These are phyloP conservation scores for Caretta caretta DNA, from an alignment of 2,113 vertebrate species.

Conservation along the genomic window DNA sequence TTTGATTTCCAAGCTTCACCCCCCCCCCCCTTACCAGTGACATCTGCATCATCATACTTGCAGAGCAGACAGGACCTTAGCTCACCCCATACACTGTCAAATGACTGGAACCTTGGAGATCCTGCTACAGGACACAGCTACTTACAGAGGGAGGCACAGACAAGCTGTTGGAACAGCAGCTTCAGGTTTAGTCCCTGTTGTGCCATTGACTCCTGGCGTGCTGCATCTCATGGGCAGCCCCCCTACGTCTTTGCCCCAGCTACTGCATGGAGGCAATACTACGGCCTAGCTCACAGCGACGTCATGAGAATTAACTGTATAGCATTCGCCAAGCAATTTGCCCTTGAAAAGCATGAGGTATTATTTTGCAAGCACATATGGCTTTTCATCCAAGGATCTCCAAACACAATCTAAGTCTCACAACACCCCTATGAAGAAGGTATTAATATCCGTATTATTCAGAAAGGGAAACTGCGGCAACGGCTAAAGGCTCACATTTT, in stretches of 20 bases:
- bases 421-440: background rate
- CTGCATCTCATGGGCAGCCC: background rate
- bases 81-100: background rate
- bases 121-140: background rate
- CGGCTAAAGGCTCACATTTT: background rate
- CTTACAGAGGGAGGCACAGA: background rate
- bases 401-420: background rate
- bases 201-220: background rate
- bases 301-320: rapidly evolving
- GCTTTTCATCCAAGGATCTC: background rate
- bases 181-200: background rate
- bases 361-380: background rate
- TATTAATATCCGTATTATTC: background rate
- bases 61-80: background rate
- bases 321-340: background rate
- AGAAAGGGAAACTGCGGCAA: background rate
- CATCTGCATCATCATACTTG: background rate
- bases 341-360: background rate
- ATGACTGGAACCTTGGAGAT: background rate
- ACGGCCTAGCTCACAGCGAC: background rate
- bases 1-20: background rate
- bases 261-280: background rate
- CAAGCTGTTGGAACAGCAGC: rapidly evolving
- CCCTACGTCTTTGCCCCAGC: background rate
- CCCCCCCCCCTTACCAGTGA: background rate